phyloP scores from a whole-genome alignment of 2,888 invertebrate genomes.

The Empis stercorea region DNA sequence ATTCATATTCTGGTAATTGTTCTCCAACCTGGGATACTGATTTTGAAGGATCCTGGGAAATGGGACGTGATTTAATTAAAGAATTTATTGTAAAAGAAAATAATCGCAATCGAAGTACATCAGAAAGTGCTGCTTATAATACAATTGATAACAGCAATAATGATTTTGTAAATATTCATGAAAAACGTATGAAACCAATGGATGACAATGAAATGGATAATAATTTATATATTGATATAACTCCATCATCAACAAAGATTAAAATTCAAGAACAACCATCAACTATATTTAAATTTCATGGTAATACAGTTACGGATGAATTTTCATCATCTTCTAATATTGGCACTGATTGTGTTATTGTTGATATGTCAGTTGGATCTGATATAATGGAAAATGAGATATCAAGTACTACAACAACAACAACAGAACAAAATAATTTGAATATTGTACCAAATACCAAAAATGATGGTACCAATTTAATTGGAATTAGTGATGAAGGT shows the following conservation, averaged over 20 bases:
- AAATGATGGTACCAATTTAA: neutral
- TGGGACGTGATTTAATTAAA: slow-evolving; percentile 29
- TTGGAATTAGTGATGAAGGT: slow-evolving; percentile 7
- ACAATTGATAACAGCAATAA: slow-evolving; percentile 9
- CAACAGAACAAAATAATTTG: neutral
- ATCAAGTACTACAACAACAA: neutral
- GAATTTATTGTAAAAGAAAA: slow-evolving; percentile 26
- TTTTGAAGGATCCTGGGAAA: slow-evolving; percentile 31
- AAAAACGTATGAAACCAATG: slow-evolving; percentile 10
- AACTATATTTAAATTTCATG: neutral
- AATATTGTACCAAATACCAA: neutral
- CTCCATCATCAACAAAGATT: too few relatives aligned
- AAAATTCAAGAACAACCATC: neutral
- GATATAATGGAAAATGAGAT: slow-evolving; percentile 3
- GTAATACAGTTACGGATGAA: slow-evolving; percentile 9
- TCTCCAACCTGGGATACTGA: slow-evolving; percentile 29
- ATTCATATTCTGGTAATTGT: slow-evolving; percentile 17
- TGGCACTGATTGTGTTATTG: too few relatives aligned
- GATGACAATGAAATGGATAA: slow-evolving; percentile 2
- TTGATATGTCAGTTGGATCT: neutral
- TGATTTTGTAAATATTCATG: slow-evolving; percentile 7
- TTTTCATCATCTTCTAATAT: slow-evolving; percentile 17
- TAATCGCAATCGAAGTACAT: slow-evolving; percentile 24
- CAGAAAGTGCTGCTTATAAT: slow-evolving; percentile 21
- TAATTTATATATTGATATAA: neutral